A percentile compares a stretch with the other conserved stretches of the same genome.
Conservation (phyloP, 2,113 vertebrate genomes). For the Podocnemis expansa region DNA sequence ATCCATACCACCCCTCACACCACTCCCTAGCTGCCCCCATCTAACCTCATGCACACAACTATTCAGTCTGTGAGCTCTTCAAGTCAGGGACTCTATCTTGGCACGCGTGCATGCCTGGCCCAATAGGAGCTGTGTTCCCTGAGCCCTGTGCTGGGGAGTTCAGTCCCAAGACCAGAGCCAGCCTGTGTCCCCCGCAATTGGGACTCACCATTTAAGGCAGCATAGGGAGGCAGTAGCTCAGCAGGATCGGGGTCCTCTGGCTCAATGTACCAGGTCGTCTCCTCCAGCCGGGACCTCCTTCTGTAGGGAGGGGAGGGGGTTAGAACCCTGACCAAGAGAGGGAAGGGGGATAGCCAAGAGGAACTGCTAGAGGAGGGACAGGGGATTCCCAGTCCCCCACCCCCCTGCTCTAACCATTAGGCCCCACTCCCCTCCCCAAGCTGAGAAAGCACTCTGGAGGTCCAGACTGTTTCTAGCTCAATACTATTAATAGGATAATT, state of each 20-base stretch:
- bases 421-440: neutral
- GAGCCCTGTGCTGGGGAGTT: neutral
- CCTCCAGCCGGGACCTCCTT: slow-evolving; percentile 82
- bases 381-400: neutral
- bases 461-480: neutral
- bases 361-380: neutral
- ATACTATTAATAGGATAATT: neutral
- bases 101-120: neutral
- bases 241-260: slow-evolving; percentile 77
- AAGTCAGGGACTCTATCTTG: neutral
- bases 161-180: neutral
- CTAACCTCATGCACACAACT: neutral
- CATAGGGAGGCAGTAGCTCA: slow-evolving; percentile 70
- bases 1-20: neutral
- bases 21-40: neutral
- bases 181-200: neutral
- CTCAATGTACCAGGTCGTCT: slow-evolving; percentile 81
- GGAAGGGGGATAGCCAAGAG: neutral
- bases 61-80: neutral
- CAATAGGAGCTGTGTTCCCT: neutral
- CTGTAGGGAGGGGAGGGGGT: slow-evolving; percentile 75
- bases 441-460: neutral
- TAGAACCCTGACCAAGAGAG: neutral
- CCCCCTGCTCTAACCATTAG: neutral
- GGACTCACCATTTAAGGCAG: slow-evolving; percentile 79